phyloP scores from a whole-genome alignment of 2,888 invertebrate species.

The Ochropleura plecta region DNA sequence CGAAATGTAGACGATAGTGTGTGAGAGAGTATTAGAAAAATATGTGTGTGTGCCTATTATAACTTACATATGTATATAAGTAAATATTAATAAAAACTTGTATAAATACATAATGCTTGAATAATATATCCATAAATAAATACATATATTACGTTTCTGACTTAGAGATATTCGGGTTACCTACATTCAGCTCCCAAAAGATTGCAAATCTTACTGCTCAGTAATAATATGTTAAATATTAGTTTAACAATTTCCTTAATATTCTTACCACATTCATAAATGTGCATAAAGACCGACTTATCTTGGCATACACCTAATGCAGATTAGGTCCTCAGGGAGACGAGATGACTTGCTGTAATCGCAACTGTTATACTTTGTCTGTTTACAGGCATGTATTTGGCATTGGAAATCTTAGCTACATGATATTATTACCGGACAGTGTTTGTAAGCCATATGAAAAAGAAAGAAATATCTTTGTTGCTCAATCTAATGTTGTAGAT shows the following conservation, averaged over 20 bases:
- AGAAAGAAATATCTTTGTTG: background rate
- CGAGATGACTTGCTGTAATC: background rate
- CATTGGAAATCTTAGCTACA: background rate
- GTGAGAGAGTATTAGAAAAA: too few species aligned
- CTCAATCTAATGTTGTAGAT: background rate
- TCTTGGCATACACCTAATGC: constrained; percentile 16
- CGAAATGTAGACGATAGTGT: too few species aligned
- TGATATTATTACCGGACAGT: background rate
- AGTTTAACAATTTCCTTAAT: background rate
- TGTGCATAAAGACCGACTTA: constrained; percentile 23
- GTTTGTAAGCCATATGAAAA: background rate
- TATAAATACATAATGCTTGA: too few species aligned
- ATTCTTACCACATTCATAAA: constrained; percentile 20
- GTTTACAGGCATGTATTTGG: background rate
- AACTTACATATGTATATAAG: too few species aligned
- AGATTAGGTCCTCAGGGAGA: background rate
- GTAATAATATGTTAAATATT: constrained; percentile 23
- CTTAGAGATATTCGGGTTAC: background rate
- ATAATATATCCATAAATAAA: too few species aligned
- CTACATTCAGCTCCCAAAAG: background rate
- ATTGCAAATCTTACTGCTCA: background rate
- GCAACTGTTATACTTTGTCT: background rate
- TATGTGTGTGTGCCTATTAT: too few species aligned
- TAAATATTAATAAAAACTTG: too few species aligned
- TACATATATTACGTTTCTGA: too few species aligned